Base-by-base conservation (phyloP, 1,140 invertebrate genomes). In the Hypsibius dujardini region DNA sequence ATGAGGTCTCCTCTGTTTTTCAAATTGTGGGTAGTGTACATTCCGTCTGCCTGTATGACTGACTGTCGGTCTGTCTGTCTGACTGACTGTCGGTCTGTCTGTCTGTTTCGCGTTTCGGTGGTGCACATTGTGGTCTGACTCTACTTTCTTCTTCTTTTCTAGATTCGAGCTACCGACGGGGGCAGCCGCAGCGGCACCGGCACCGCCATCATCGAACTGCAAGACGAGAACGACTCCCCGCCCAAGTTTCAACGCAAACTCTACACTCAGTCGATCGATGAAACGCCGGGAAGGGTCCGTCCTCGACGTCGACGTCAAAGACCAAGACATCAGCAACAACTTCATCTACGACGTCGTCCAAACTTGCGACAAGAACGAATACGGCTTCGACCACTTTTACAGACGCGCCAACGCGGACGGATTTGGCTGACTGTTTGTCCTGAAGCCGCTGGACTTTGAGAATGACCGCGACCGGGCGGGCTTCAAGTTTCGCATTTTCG, bases 341-440 rank as follows among this genome's bases (percentile, higher is more conserved):
- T 95, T 95, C 81, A 90, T 92, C 77, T 95, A 94, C 77, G 62
- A 42, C 42, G 45, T 67, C 28, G 42, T 73, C 46, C 40, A 62
- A 3, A 40, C 69, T 14, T 45, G 40, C 28, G 46, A 14, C 7
- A 15, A n/a, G 1, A 40, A 70, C 47, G 73, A 50, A n/a, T 47
- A 73, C 28, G 59, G 45, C 28, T 50, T 46, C 3, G 47, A 69
- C 2, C 72, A 70, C 46, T 46, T 59, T 70, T 73, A 46, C 1
- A 95, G 95, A 91, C 91, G 95, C 42, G 84, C 91, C 70, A 95
- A 95, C 78, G 93, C 92, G 79, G 92, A 95, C 77, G 92, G 91
- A 1, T 95, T 91, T 0, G 92, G 92, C 1, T 94, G 90, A 0
- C 80, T 95, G 70, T 95, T 95, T 82, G 93, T 95, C 73, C 91